Base-by-base conservation (phyloP, 2,113 vertebrate species). In the Ivindomyrus marchei region DNA sequence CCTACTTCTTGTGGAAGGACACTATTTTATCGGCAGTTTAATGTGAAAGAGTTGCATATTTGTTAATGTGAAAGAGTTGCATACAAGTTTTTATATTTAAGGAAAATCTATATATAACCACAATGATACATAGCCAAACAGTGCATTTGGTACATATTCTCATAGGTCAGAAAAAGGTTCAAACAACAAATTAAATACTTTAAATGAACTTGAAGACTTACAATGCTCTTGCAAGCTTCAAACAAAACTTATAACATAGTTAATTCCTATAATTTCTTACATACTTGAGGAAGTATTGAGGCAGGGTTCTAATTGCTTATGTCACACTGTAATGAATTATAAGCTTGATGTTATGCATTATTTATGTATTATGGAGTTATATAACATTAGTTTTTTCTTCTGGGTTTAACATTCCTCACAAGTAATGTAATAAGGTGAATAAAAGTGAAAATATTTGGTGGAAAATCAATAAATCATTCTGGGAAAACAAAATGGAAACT, bases 391-490 rank as follows among this genome's bases (percentile, higher is more conserved):
- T 27, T 66, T 66, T 66, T 27, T 70, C 62, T 31, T 70, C 5
- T 42, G 31, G 31, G 74, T 80, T 19, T 42, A 80, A 80, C 31
- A 80, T 80, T 80, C 74, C 19, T 42, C 39, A 42, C 36, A 0
- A 39, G 36, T 80, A 80, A 36, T 17, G 74, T 21, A 42, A 80
- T 80, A 80, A 42, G 74, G 74, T 80, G 74, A 80, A 42, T 42
- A 80, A 42, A 36, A 39, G 31, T 80, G 36, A 80, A 80, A 80
- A 80, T 80, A 39, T 80, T 42, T 80, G 74, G 4, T 39, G 74
- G 31, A 80, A 80, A 80, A 80, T 80, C 74, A 80, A 80, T 80
- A 80, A 80, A 80, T 80, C 36, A 80, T 80, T 80, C 36, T 80
- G 36, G 36, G 15, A 80, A 80, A 80, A 42, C 36, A 80, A 80